Percentiles rank a stretch among this genome's conserved stretches.
phyloP scores from a whole-genome alignment of 2,888 invertebrate genomes.

The Eugnorisma glareosa region DNA sequence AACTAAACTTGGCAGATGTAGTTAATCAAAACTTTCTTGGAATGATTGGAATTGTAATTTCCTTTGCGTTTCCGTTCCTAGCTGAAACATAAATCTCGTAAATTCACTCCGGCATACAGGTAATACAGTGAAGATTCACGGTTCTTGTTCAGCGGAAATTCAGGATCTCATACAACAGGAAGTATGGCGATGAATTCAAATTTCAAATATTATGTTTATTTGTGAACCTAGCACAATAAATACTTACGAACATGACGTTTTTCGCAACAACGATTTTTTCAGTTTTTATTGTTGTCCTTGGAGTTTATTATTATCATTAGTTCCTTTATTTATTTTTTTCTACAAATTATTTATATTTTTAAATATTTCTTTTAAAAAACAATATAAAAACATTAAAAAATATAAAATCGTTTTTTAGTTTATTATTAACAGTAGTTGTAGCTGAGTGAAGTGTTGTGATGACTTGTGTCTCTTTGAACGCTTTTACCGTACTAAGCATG shows the following conservation, averaged over 20 bases:
- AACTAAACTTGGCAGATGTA: constrained; percentile 32
- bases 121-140: background rate
- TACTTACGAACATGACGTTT: background rate
- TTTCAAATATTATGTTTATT: too few species aligned
- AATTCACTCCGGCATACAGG: background rate
- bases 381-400: too few species aligned
- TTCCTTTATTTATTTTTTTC: too few species aligned
- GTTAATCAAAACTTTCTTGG: constrained; percentile 11
- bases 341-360: too few species aligned
- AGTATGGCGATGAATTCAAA: background rate
- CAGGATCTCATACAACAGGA: background rate
- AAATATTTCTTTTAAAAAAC: too few species aligned
- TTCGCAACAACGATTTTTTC: background rate
- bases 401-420: too few species aligned
- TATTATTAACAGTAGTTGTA: too few species aligned
- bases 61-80: constrained; percentile 26
- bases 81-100: background rate
- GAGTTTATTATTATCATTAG: too few species aligned
- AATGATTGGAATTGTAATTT: constrained; percentile 34
- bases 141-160: background rate
- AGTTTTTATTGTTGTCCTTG: background rate
- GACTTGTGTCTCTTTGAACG: background rate
- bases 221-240: background rate
- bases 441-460: background rate
- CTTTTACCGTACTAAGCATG: background rate